Evolutionary conservation across 2,113 vertebrate species (phyloP), one percentile per base, ranked within the genome.

Genomic region (Misgurnus anguillicaudatus): DNA sequence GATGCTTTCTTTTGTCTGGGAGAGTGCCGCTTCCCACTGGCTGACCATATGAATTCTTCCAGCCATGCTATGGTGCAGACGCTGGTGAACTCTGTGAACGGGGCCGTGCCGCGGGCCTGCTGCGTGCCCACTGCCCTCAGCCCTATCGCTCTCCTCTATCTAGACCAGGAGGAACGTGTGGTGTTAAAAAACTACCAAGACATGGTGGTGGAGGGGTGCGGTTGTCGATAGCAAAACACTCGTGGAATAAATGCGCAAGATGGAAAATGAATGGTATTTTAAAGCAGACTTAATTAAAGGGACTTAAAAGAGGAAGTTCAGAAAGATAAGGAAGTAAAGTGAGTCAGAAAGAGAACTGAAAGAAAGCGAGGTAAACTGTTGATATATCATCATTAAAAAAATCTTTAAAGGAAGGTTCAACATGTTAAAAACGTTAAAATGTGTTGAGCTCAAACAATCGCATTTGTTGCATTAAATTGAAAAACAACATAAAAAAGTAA

Each of bases 11-110:
- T 94, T 89, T 95, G 94, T 86, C 87, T 93, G 39, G 94, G 94
- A 31, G 93, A 94, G 82, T 95, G 94, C 77, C 91, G 91, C 79
- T 95, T 94, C 80, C 94, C 94, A 19, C 84, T 95, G 86, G 91
- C 93, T 0, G 93, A 94, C 84, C 94, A 95, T 89, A 94, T 95
- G 93, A 95, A 94, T 87, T 94, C 93, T 24, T 94, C 94, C 1
- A 95, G 93, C 86, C 94, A 95, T 9, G 94, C 94, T 60, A 93
- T 94, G 91, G 94, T 95, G 86, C 94, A 95, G 83, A 95, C 93
- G 4, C 88, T 95, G 88, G 90, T 95, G 31, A 94, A 93, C 90
- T 94, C 93, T 0, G 92, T 95, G 11, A 94, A 94, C 14, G 85
- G 90, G 68, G 91, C 89, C 1, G 93, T 95, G 70, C 94, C 94